A percentile compares a stretch with the other conserved stretches of the same genome.
These are phyloP conservation scores for Lampris incognitus DNA, from an alignment of 2,113 vertebrate genomes.

Conservation along the genomic window DNA sequence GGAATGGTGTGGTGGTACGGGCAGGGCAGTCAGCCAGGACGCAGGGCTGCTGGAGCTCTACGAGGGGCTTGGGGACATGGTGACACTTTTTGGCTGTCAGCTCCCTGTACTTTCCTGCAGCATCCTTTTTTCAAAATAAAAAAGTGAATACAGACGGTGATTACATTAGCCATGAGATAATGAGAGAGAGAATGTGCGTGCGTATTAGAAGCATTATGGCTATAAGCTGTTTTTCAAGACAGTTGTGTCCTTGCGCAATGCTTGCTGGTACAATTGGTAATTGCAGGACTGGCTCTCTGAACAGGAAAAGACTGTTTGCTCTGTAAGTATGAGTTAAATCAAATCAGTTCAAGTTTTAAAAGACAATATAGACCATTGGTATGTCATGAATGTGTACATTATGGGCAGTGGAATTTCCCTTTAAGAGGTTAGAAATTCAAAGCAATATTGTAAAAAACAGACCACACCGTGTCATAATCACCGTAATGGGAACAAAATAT, in stretches of 20 bases:
- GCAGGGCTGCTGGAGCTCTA: slow-evolving; percentile 83
- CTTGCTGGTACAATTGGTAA: no score
- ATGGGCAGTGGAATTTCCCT: no score
- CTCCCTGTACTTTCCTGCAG: slow-evolving; percentile 86
- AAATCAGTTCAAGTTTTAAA: no score
- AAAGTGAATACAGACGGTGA: slow-evolving; percentile 1
- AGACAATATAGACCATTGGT: no score
- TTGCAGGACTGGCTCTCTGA: no score
- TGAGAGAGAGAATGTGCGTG: no score
- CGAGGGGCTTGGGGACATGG: slow-evolving; percentile 80
- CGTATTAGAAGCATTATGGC: no score
- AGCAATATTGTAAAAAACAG: not conserved
- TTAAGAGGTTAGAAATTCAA: not conserved
- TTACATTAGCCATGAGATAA: not conserved
- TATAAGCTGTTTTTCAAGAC: no score
- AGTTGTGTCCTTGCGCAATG: no score
- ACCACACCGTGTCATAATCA: not conserved
- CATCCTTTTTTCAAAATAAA: slow-evolving; percentile 55
- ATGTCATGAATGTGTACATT: no score
- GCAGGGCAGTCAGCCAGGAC: slow-evolving; percentile 72
- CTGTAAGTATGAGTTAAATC: no score
- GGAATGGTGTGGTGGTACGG: slow-evolving; percentile 57
- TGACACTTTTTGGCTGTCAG: slow-evolving; percentile 85
- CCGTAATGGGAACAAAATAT: not conserved
- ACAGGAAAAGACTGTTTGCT: no score